Evolutionary conservation across 1,140 invertebrate genomes (phyloP), one percentile per base, ranked within the genome.

Genomic region (Amyelois transitella): DNA sequence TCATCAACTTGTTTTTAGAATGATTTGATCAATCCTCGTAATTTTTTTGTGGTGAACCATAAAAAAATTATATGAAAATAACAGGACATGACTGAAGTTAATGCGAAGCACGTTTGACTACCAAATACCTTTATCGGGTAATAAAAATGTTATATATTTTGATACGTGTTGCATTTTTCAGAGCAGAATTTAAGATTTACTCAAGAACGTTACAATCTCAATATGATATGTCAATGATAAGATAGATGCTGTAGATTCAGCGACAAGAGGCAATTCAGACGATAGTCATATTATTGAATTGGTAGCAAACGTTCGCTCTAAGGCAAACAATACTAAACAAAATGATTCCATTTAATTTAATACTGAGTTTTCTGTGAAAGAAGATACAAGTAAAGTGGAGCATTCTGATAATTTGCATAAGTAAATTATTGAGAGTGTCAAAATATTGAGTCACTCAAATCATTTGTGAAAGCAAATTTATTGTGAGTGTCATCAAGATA

Each of bases 401-500:
- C 45, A 48, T 48, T 45, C 45, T 48, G n/a, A 17, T 48, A 48
- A 48, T 48, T 48, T 48, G 45, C 20, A 3, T 1, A 48, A 48
- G 45, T 21, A 48, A 48, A 48, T 48, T 48, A 48, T 21, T 48
- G 2, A 48, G 45, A 48, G 18, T 48, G 45, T 22, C 56, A 38
- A 52, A 32, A 24, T 18, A 44, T 38, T 64, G 53, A 61, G 10
- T 53, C 69, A 72, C 69, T 81, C 72, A 54, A 64, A 69, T 68
- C 69, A 73, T 69, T 81, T 81, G 75, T 66, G 53, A 17, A n/a
- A 32, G 58, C 65, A 71, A 81, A 70, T 70, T 75, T 69, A 58
- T 65, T 68, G 55, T 47, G 75, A 81, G 78, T 77, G 70, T 12
- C n/a, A n/a, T 38, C 32, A 8, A 28, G 25, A 28, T 12, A 38